Evolutionary conservation across 2,113 vertebrate genomes (phyloP).

Genomic region (Onychostoma macrolepis): DNA sequence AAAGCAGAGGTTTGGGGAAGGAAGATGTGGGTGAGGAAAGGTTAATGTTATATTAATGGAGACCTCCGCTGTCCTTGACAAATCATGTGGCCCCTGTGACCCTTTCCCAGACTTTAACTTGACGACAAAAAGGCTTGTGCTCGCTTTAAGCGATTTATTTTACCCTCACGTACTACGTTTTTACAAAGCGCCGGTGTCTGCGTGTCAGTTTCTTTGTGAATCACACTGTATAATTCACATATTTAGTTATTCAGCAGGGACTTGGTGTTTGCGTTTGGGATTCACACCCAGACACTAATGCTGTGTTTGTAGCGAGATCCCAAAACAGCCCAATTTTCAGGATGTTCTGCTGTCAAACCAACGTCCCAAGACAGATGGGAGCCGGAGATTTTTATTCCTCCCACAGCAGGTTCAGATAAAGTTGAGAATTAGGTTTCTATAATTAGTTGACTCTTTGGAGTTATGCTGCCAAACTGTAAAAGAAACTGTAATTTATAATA

Average conservation of each 20-base stretch:
- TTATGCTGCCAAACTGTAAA: constrained; percentile 8
- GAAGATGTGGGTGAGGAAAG: constrained; percentile 58
- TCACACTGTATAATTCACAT: constrained; percentile 31
- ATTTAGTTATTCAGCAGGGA: constrained; percentile 10
- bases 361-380: constrained; percentile 14
- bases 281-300: constrained; percentile 24
- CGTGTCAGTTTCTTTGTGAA: constrained; percentile 1
- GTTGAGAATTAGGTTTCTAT: constrained; percentile 34
- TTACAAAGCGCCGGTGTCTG: not conserved
- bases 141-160: constrained; percentile 17
- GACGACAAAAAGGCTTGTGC: constrained; percentile 19
- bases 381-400: not conserved
- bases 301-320: constrained; percentile 8
- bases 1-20: constrained; percentile 58
- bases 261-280: not conserved
- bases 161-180: constrained; percentile 6
- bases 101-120: constrained; percentile 6
- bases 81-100: constrained; percentile 45
- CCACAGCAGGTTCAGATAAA: constrained; percentile 14
- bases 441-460: not conserved
- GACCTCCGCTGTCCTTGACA: constrained; percentile 70
- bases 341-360: constrained; percentile 13
- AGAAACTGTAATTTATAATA: not conserved
- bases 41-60: constrained; percentile 67
- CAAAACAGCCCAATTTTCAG: constrained; percentile 28